Evolutionary conservation across 2,113 vertebrate species (phyloP).

Genomic region (Columba livia): DNA sequence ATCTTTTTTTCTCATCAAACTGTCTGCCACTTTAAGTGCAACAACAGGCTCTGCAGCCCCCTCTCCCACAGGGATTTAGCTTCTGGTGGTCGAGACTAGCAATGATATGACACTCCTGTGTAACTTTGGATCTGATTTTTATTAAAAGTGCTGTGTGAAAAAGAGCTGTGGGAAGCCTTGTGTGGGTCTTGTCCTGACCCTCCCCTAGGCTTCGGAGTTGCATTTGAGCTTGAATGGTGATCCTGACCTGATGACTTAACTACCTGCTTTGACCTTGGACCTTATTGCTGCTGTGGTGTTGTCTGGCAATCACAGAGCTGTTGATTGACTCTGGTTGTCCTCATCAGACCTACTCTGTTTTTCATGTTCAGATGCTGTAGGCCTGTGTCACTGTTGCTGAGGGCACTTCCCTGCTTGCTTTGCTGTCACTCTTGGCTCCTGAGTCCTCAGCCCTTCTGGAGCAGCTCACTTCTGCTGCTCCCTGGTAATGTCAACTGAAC

Average conservation of each 20-base stretch:
- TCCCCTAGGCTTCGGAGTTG: rapidly evolving
- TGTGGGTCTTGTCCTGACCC: not conserved
- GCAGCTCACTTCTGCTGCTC: not conserved
- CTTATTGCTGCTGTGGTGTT: not conserved
- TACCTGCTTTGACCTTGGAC: not conserved
- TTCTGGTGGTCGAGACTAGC: not conserved
- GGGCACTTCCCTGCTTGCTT: not conserved
- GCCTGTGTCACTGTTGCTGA: rapidly evolving
- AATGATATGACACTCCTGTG: not conserved
- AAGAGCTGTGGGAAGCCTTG: not conserved
- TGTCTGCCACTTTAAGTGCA: not conserved
- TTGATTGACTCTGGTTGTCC: not conserved
- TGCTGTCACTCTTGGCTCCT: not conserved
- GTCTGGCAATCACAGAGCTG: not conserved
- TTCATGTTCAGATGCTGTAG: not conserved
- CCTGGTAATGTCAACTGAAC: not conserved
- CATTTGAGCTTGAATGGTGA: not conserved
- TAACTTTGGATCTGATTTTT: not conserved
- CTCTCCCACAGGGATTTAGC: not conserved
- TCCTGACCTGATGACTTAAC: not conserved
- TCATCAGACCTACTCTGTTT: not conserved
- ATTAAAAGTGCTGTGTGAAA: not conserved
- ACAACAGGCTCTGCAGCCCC: not conserved
- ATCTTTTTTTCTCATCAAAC: not conserved
- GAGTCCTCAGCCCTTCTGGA: not conserved